Conservation (phyloP, 1,140 invertebrate species). For the Eurosta solidaginis region DNA sequence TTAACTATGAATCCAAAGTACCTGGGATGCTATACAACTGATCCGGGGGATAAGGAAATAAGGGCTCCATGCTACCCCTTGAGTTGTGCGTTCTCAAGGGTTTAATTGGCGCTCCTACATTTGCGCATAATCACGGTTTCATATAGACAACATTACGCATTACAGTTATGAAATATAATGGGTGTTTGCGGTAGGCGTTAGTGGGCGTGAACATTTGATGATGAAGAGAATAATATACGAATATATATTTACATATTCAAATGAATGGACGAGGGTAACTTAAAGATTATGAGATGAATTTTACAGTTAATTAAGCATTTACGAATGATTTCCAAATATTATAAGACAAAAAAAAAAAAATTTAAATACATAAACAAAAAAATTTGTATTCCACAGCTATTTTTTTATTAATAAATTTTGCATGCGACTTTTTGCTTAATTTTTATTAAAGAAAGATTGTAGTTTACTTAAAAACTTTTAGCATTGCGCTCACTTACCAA, state of each 20-base stretch:
- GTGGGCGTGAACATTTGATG: neutral
- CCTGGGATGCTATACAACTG: constrained; percentile 67
- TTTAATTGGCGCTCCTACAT: constrained; percentile 66
- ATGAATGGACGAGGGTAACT: neutral
- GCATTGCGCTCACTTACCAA: constrained; percentile 45
- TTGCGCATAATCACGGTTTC: neutral
- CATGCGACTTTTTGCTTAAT: neutral
- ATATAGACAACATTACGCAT: constrained; percentile 12
- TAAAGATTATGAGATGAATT: neutral
- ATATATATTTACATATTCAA: neutral
- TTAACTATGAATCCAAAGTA: constrained; percentile 50
- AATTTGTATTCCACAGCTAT: no score
- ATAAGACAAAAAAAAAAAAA: no score
- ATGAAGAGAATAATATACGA: constrained; percentile 20
- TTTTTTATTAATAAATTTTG: neutral
- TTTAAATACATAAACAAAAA: no score
- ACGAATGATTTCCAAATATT: neutral
- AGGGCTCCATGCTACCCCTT: constrained; percentile 61
- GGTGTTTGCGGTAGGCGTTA: neutral
- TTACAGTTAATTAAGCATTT: neutral
- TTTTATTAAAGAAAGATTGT: neutral
- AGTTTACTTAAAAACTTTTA: neutral
- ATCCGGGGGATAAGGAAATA: constrained; percentile 64
- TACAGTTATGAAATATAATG: neutral
- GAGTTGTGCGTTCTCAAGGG: constrained; percentile 67